Percentiles rank a stretch among this genome's conserved stretches.
These are phyloP conservation scores for Lithophane semibrunnea DNA, from an alignment of 2,888 invertebrate genomes.

Conservation along the genomic window DNA sequence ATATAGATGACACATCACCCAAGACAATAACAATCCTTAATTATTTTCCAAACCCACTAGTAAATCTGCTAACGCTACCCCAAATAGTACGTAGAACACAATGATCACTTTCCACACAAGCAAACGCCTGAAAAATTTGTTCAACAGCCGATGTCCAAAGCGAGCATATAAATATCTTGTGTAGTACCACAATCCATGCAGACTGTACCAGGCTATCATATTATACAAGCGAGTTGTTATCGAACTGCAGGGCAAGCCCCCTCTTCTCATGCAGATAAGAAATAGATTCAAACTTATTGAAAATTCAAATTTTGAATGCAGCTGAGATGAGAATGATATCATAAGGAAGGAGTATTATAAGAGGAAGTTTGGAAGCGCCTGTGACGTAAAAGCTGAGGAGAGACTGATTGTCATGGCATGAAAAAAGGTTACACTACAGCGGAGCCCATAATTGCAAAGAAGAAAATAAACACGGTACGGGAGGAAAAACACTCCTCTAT, in stretches of 20 bases:
- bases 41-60: too few species aligned
- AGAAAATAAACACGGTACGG: neutral
- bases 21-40: neutral
- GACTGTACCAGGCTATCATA: slow-evolving; percentile 51
- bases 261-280: neutral
- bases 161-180: slow-evolving; percentile 57
- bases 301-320: neutral
- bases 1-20: neutral
- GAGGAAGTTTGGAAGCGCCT: neutral
- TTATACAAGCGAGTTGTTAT: slow-evolving; percentile 8
- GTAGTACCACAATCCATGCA: slow-evolving; percentile 26
- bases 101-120: slow-evolving; percentile 70
- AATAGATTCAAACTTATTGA: too few species aligned
- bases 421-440: too few species aligned
- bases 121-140: slow-evolving; percentile 66
- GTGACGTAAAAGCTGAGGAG: too few species aligned
- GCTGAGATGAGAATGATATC: neutral
- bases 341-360: too few species aligned
- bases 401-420: neutral
- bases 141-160: slow-evolving; percentile 45
- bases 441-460: neutral
- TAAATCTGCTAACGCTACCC: slow-evolving; percentile 56
- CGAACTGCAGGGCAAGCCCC: neutral
- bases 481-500: neutral
- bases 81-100: slow-evolving; percentile 41